phyloP scores from a whole-genome alignment of 2,888 invertebrate species.

The Cataglyphis cursor region DNA sequence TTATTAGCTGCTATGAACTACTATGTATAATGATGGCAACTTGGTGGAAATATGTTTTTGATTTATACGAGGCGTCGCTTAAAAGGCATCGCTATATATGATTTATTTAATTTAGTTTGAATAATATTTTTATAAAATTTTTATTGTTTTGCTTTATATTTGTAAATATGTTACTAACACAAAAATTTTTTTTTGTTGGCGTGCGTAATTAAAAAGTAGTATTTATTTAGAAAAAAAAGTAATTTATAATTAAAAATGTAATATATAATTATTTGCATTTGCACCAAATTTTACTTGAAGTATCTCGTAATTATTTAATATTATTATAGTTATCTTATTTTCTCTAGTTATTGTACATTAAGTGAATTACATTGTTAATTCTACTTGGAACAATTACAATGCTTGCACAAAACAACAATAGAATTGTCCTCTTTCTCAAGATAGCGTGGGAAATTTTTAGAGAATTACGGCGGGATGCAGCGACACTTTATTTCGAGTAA shows the following conservation, averaged over 20 bases:
- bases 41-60: slow-evolving; percentile 24
- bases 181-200: no score
- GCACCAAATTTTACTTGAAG: not conserved
- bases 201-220: not conserved
- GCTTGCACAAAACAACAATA: not conserved
- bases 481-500: slow-evolving; percentile 28
- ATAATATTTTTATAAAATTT: not conserved
- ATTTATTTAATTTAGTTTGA: slow-evolving; percentile 12
- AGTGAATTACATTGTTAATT: not conserved
- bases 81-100: not conserved
- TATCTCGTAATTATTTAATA: not conserved
- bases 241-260: not conserved
- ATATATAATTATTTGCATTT: not conserved
- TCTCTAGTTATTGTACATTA: not conserved
- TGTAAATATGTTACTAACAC: not conserved
- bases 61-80: slow-evolving; percentile 10
- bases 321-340: not conserved
- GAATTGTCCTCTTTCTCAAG: not conserved
- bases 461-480: slow-evolving; percentile 10
- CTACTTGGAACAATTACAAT: not conserved
- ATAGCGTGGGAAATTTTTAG: not conserved
- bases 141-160: not conserved
- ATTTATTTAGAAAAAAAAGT: not conserved
- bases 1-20: slow-evolving; percentile 44
- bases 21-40: slow-evolving; percentile 18